Conservation (phyloP, 2,888 invertebrate species). For the Idaea aversata region DNA sequence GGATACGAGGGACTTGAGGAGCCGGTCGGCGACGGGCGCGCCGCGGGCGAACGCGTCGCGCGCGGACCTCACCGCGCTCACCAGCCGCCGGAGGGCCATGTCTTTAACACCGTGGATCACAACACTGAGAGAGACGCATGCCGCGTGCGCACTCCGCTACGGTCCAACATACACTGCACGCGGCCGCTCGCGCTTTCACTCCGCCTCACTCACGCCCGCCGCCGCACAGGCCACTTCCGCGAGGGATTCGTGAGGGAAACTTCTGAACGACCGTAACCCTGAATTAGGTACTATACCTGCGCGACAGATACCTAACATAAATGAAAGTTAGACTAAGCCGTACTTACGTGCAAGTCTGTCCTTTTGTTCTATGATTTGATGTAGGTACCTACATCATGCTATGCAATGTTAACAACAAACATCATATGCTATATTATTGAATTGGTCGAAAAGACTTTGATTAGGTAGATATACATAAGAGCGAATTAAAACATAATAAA, state of each 20-base stretch:
- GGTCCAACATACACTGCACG: constrained; percentile 47
- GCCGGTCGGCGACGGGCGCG: constrained; percentile 65
- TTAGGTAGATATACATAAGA: not conserved
- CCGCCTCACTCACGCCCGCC: not conserved
- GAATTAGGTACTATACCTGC: not conserved
- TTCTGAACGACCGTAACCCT: not conserved
- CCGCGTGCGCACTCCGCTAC: constrained; percentile 50
- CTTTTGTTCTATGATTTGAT: no score
- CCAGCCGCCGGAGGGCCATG: constrained; percentile 66
- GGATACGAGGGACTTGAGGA: constrained; percentile 66
- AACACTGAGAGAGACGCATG: constrained; percentile 35
- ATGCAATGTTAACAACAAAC: no score
- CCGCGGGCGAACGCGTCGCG: constrained; percentile 62
- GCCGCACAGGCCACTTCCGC: not conserved
- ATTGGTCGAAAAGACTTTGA: not conserved
- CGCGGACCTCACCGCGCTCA: constrained; percentile 67
- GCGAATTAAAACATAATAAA: not conserved
- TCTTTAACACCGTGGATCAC: constrained; percentile 36
- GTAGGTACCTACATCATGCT: no score
- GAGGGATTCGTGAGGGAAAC: not conserved
- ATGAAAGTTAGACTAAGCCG: not conserved
- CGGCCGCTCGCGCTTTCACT: not conserved
- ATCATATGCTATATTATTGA: not conserved
- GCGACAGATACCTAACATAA: not conserved
- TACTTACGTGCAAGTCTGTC: no score